Evolutionary conservation across 2,888 invertebrate species (phyloP).

Genomic region (Strigamia crassipes): DNA sequence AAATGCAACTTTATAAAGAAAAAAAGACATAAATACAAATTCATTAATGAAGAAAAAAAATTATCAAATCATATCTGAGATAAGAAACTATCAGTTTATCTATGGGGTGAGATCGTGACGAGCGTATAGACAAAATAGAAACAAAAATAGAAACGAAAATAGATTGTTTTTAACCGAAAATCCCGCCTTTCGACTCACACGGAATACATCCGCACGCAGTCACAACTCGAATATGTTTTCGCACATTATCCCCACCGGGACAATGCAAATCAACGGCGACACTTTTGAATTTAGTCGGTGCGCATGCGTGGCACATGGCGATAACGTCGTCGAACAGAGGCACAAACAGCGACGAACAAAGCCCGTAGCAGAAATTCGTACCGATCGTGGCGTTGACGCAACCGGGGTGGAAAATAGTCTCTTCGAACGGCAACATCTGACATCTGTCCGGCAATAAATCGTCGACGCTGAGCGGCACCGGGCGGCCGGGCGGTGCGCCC

Average conservation of each 20-base stretch:
- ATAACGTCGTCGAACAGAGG: constrained; percentile 28
- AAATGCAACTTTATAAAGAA: neutral
- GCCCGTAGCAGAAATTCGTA: constrained; percentile 45
- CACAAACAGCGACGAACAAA: constrained; percentile 45
- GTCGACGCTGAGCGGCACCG: neutral
- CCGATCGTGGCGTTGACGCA: constrained; percentile 25
- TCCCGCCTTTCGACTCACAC: constrained; percentile 1
- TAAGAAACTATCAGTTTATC: neutral
- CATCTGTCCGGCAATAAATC: constrained; percentile 15
- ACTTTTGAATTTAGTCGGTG: constrained; percentile 34
- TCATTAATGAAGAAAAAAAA: neutral
- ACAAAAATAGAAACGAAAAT: neutral
- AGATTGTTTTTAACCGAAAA: neutral
- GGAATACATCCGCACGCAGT: constrained; percentile 9
- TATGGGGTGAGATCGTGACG: constrained; percentile 11
- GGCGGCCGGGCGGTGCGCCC: neutral
- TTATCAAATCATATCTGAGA: constrained; percentile 6
- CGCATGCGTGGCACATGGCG: constrained; percentile 29
- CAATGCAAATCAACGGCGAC: constrained; percentile 41
- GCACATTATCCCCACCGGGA: neutral
- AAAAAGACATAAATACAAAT: constrained; percentile 12
- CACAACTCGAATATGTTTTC: constrained; percentile 8
- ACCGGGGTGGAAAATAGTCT: constrained; percentile 15
- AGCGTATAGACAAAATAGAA: neutral
- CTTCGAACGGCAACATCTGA: constrained; percentile 2